Base-by-base conservation (phyloP, 2,797 vertebrate genomes). In the Amphiprion clarkii region DNA sequence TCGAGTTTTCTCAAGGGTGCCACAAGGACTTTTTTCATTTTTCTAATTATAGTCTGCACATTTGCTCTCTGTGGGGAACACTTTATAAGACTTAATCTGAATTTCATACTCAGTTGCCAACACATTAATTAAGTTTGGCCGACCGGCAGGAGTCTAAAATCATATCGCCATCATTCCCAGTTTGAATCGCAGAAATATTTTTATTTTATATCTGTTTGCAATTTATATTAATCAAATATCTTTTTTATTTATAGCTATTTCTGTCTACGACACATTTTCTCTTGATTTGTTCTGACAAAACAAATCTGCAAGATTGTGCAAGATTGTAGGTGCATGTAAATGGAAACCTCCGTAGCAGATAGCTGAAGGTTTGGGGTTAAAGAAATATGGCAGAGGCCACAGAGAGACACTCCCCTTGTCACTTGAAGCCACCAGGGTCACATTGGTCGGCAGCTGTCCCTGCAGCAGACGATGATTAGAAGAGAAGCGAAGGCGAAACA, bases 31-130 rank as follows among this genome's bases (percentile, higher is more conserved):
- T 62, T 64, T 31, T 56, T 60, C 56, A 49, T 27, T 0, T 86
- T 76, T 67, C 49, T 84, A 89, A 88, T 86, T 86, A 86, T 78
- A 84, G 68, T 76, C 70, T 86, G 44, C 70, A 61, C 67, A 57
- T 48, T 75, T 52, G 17, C 58, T 71, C 78, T 79, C 79, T 74
- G 73, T 58, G n/a, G 82, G 81, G 52, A 87, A 73, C 67, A 78
- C 75, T 82, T 88, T 79, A 59, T 11, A 60, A 71, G 42, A 83
- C 78, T 82, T 88, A 83, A 89, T 90, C 74, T 57, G 79, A 85
- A 56, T 89, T 88, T 85, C 68, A 79, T 53, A 70, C 76, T 1
- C 53, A 49, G 31, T 59, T 82, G 71, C 79, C 81, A 76, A 78
- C 69, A 78, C 72, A 71, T 82, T 85, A 88, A 87, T 88, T 89